Evolutionary conservation across 2,113 vertebrate species (phyloP).

Genomic region (Halichoerus grypus): DNA sequence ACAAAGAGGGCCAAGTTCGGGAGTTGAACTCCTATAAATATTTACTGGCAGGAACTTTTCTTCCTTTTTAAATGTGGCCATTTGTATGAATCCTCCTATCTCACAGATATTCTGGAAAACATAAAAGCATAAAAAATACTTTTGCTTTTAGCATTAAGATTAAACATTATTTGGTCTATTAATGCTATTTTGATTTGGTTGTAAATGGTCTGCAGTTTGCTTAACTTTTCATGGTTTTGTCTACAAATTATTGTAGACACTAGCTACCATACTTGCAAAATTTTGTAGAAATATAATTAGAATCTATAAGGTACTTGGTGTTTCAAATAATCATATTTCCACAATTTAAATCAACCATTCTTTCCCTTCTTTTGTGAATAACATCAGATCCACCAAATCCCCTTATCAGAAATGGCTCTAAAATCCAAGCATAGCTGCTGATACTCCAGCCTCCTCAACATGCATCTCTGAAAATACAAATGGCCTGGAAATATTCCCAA

Average conservation of each 20-base stretch:
- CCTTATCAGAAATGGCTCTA: background rate
- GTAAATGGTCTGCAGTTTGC: background rate
- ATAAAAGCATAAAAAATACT: background rate
- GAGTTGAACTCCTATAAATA: background rate
- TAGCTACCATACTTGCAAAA: background rate
- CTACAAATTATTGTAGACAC: background rate
- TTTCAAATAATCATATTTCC: background rate
- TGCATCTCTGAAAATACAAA: background rate
- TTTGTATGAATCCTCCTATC: constrained; percentile 1
- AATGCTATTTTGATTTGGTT: constrained; percentile 5
- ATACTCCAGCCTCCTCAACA: background rate
- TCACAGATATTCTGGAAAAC: constrained; percentile 37
- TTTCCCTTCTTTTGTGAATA: background rate
- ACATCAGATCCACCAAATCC: background rate
- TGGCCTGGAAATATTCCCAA: background rate
- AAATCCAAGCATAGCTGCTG: background rate
- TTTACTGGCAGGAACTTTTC: constrained; percentile 11
- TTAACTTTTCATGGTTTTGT: constrained; percentile 22
- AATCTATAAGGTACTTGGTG: background rate
- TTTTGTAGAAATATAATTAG: background rate
- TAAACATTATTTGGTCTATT: background rate
- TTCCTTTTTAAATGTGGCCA: constrained; percentile 11
- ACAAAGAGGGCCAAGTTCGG: background rate
- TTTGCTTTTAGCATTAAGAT: background rate
- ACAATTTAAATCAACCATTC: background rate